phyloP scores from a whole-genome alignment of 2,797 vertebrate species.

The Adrianichthys oophorus region DNA sequence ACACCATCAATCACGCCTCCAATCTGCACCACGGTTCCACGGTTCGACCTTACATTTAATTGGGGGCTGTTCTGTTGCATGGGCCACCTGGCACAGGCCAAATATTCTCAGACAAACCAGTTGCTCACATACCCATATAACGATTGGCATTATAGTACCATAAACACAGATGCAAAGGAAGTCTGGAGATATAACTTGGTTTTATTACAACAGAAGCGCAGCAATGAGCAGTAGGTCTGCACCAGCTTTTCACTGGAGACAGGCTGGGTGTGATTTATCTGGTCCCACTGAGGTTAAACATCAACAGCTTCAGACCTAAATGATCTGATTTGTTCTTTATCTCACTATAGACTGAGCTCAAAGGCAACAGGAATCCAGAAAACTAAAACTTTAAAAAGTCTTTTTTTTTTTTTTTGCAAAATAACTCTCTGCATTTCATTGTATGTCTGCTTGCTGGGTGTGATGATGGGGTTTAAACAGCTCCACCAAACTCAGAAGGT shows the following conservation, averaged over 20 bases:
- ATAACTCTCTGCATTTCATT: constrained; percentile 2
- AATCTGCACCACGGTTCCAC: constrained; percentile 44
- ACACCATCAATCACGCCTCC: constrained; percentile 61
- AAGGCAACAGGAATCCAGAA: neutral
- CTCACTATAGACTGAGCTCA: constrained; percentile 48
- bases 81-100: constrained; percentile 72
- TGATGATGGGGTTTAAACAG: constrained; percentile 51
- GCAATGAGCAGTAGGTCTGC: constrained; percentile 38
- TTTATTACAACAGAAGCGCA: constrained; percentile 54
- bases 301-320: constrained; percentile 38
- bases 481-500: constrained; percentile 64
- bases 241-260: constrained; percentile 46
- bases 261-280: constrained; percentile 73
- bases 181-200: constrained; percentile 56
- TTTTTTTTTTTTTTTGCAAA: constrained; percentile 20
- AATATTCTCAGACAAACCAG: constrained; percentile 61
- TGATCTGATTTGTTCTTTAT: constrained; percentile 68
- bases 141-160: constrained; percentile 59
- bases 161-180: constrained; percentile 71
- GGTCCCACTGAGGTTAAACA: constrained; percentile 47
- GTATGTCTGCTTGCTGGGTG: neutral
- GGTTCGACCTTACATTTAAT: constrained; percentile 28
- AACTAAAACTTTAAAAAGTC: neutral
- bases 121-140: constrained; percentile 63
- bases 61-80: constrained; percentile 47